Evolutionary conservation across 2,113 vertebrate genomes (phyloP), one percentile per base, ranked within the genome.

Genomic region (Odontesthes bonariensis): DNA sequence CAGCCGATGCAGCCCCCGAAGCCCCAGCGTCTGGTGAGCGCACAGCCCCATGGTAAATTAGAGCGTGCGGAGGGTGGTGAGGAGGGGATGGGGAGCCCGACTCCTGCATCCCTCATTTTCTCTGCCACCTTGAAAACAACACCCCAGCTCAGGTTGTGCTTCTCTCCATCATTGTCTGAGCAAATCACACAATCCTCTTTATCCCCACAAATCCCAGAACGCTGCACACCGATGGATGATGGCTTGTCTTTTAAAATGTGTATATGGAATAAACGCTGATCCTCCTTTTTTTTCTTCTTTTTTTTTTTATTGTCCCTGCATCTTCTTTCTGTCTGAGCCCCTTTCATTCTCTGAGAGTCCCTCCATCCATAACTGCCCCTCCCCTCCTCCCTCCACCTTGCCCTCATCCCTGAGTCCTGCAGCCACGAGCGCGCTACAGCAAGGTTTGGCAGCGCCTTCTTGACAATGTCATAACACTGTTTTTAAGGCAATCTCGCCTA

Each of bases 111-210:
- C 88, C 79, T 90, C 81, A 75, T 89, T 86, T 83, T 80, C 79
- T 73, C 65, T 88, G 76, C 89, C 88, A 92, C 87, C 92, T 91
- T 90, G 86, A 89, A 92, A 91, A 92, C 84, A 92, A 91, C 89
- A 90, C 86, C 86, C 86, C 69, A 35, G 77, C 88, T 55, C 86
- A 23, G 63, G 32, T 79, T 70, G 76, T 84, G 83, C 9, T 61
- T 70, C 85, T 83, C 88, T 69, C 73, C 86, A 89, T 89, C 91
- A 87, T 90, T 84, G 86, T 90, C 76, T 87, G 73, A 69, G 60
- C 83, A 80, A 75, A 73, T 81, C 77, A 82, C 19, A 56, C 75
- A 70, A 68, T 61, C 82, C 82, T 73, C 77, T 77, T 79, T 56
- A 40, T 55, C 75, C 74, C 53, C 67, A 49, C 69, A 80, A 72